Evolutionary conservation across 2,888 invertebrate genomes (phyloP), one percentile per base, ranked within the genome.

Genomic region (Lasioglossum oenotherae): DNA sequence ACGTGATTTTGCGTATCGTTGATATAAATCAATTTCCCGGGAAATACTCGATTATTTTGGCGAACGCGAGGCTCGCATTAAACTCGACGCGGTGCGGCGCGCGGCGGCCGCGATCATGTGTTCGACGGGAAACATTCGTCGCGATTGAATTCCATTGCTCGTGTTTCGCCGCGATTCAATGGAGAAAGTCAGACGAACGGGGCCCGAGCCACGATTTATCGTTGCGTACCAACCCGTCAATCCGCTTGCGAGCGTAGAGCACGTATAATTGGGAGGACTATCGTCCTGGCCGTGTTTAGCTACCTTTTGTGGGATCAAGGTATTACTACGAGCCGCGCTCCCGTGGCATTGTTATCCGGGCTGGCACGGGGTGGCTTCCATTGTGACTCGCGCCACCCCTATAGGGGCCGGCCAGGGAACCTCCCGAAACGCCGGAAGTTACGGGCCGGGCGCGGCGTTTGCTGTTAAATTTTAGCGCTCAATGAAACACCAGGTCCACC

Each of bases 301-400:
- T 91, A 92, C 91, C 92, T 92, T 92, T 92, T 93, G 92, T 92
- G 89, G 90, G 93, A 93, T 93, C 92, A 93, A 92, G 92, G 93
- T 89, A 93, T 93, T 93, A 92, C 90, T 80, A 77, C 71, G 81
- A 81, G 57, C 87, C 85, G 84, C 79, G 86, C 88, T 89, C 76
- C 87, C 82, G 57, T 73, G 64, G 74, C 86, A 91, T 91, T 92
- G 92, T 92, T 91, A 89, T 86, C 85, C 80, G 80, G 78, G 64
- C 41, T 80, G 82, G 53, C 86, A 71, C 74, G 82, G 85, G 88
- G 86, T 78, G 79, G 87, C 60, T 86, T 83, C 87, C 87, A 90
- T 90, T 88, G 90, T 90, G 88, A 89, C 84, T 88, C 85, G 74
- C 75, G 78, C 69, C 84, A 86, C 86, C 81, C 82, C 76, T 41